Percentiles rank a stretch among this genome's conserved stretches.
Conservation (phyloP, 1,140 invertebrate species). For the Hesperophylax magnus region DNA sequence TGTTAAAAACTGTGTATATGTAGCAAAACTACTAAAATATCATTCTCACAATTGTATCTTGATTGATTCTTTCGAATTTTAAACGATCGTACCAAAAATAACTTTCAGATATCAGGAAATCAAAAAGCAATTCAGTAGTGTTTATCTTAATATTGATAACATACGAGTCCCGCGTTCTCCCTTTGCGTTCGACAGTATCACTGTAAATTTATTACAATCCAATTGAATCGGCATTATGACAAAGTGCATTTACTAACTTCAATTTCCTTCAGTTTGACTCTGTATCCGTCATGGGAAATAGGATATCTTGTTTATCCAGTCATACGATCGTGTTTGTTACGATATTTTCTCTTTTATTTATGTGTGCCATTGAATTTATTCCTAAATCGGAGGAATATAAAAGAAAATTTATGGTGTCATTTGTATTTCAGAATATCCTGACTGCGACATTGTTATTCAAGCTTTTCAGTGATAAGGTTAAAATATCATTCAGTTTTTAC, state of each 20-base stretch:
- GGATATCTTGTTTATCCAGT: slow-evolving; percentile 55
- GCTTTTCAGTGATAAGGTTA: background rate
- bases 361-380: background rate
- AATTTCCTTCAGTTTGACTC: slow-evolving; percentile 56
- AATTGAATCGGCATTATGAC: slow-evolving; percentile 15
- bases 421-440: background rate
- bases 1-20: too few relatives aligned
- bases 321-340: slow-evolving; percentile 37
- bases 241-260: slow-evolving; percentile 55
- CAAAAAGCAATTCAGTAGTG: background rate
- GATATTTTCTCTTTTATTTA: slow-evolving; percentile 32
- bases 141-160: background rate
- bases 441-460: background rate
- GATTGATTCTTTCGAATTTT: background rate
- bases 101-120: background rate
- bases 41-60: background rate
- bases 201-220: slow-evolving; percentile 8
- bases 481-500: background rate
- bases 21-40: background rate
- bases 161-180: too few relatives aligned
- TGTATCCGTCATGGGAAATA: slow-evolving; percentile 55
- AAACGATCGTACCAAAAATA: background rate
- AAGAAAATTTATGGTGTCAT: slow-evolving; percentile 7
- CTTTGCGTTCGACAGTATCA: too few relatives aligned
- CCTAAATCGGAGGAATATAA: background rate